Evolutionary conservation across 2,113 vertebrate genomes (phyloP).

Genomic region (Acanthochromis polyacanthus): DNA sequence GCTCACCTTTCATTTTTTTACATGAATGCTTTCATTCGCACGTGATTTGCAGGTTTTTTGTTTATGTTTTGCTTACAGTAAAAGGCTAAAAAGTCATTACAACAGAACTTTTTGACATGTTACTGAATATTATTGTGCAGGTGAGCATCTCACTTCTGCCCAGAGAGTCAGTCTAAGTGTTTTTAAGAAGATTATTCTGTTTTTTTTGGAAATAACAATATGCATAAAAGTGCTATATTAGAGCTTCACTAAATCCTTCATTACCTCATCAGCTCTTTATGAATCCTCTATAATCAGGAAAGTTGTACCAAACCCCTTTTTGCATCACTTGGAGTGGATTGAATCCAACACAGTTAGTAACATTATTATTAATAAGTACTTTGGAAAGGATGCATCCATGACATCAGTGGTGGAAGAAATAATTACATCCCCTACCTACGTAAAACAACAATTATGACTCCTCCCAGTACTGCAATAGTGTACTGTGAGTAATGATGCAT

Average conservation of each 20-base stretch:
- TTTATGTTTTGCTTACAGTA: neutral
- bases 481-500: neutral
- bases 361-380: neutral
- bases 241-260: too few species aligned
- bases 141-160: too few species aligned
- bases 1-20: conserved; percentile 5
- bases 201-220: too few species aligned
- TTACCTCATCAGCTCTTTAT: too few species aligned
- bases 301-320: neutral
- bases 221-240: too few species aligned
- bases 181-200: too few species aligned
- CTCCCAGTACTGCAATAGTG: neutral
- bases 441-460: neutral
- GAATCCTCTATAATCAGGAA: neutral
- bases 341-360: neutral
- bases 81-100: too few species aligned
- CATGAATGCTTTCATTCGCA: neutral
- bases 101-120: too few species aligned
- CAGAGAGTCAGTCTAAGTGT: too few species aligned
- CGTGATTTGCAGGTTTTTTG: conserved; percentile 5
- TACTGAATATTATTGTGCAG: too few species aligned
- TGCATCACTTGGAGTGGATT: neutral
- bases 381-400: neutral
- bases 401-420: neutral
- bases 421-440: neutral